Evolutionary conservation across 2,797 vertebrate genomes (phyloP), one percentile per base, ranked within the genome.

Genomic region (Telmatherina bonti): DNA sequence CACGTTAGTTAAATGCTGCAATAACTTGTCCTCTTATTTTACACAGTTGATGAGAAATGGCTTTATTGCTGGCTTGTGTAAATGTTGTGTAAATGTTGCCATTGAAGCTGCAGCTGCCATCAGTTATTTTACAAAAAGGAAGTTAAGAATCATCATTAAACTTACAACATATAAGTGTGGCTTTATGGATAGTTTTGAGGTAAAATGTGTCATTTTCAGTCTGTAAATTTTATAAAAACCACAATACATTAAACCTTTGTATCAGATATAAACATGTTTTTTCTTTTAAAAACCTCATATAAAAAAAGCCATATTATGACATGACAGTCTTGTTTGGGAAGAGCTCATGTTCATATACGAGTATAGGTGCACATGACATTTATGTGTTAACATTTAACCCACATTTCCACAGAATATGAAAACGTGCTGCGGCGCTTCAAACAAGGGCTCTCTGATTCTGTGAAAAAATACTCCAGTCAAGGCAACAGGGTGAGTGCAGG

Each of bases 401-500:
- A 6, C n/a, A 10, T 73, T 64, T 80, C 73, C 86, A 18, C 70
- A 97, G 96, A 97, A 74, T 97, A 97, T 76, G 84, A 94, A 36
- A 83, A 83, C 0, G 95, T 95, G 74, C 89, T 98, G 80, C 91
- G 76, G n/a, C 94, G 91, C 7, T 94, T 96, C 43, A 81, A 88
- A 43, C 93, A 95, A 15, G 95, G 95, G 76, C 96, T 97, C 4
- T 82, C 92, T 0, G 96, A 97, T 2, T 94, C 95, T 0, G 95
- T 96, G 5, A 95, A 96, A 66, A 96, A 93, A 62, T 93, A 93
- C 58, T 96, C 96, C 79, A 95, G 62, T 4, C 95, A 97, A 27
- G 96, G 96, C 78, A 96, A 96, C 85, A 90, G 96, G 93, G 97
- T 98, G 83, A 93, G 95, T 83, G 5, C 18, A 33, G 11, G 6